These are phyloP conservation scores for Condylostylus longicornis DNA, from an alignment of 1,140 invertebrate genomes.

Conservation along the genomic window DNA sequence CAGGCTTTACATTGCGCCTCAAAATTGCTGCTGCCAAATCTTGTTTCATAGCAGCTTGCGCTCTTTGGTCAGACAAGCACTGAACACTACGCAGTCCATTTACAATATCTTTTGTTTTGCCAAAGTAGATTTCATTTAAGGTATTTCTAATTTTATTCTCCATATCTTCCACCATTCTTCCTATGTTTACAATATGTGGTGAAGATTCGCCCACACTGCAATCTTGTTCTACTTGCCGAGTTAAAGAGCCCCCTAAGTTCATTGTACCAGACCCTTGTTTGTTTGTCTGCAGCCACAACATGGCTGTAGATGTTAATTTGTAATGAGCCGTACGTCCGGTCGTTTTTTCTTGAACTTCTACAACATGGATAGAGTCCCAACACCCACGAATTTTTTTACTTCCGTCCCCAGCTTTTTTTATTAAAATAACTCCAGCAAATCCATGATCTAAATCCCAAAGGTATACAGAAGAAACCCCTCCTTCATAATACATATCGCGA, in stretches of 20 bases:
- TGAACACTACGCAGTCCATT: slow-evolving; percentile 87
- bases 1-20: slow-evolving; percentile 39
- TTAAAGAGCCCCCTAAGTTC: slow-evolving; percentile 95
- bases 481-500: slow-evolving; percentile 99
- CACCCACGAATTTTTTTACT: slow-evolving; percentile 93
- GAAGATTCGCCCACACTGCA: slow-evolving; percentile 74
- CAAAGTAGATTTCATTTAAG: slow-evolving; percentile 98
- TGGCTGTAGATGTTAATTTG: slow-evolving; percentile 96
- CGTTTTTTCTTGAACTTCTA: slow-evolving; percentile 94
- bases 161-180: slow-evolving; percentile 93
- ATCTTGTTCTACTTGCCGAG: slow-evolving; percentile 90
- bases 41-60: slow-evolving; percentile 68
- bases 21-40: slow-evolving; percentile 72
- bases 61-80: slow-evolving; percentile 65
- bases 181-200: slow-evolving; percentile 97
- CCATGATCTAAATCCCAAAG: slow-evolving; percentile 98
- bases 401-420: slow-evolving; percentile 97
- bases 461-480: slow-evolving; percentile 97
- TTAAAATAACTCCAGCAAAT: slow-evolving; percentile 96
- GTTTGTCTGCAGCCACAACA: slow-evolving; percentile 98
- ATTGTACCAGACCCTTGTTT: slow-evolving; percentile 93
- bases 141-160: slow-evolving; percentile 99
- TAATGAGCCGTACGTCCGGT: slow-evolving; percentile 90
- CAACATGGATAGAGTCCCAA: slow-evolving; percentile 99
- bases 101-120: slow-evolving; percentile 97